These are phyloP conservation scores for Phlogophora meticulosa DNA, from an alignment of 2,888 invertebrate genomes.

Conservation along the genomic window DNA sequence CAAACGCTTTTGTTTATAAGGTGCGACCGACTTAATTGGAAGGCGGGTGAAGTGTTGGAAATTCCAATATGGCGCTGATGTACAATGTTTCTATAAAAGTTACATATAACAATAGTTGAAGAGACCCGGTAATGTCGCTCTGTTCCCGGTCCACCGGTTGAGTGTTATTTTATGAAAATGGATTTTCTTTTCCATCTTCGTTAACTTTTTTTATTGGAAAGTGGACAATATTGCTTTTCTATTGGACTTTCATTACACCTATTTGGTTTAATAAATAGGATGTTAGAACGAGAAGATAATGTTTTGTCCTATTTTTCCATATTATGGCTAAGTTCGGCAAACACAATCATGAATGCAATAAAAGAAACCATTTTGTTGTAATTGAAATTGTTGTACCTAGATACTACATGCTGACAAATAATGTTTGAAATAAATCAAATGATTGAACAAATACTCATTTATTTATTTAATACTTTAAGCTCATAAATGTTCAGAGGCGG, in stretches of 20 bases:
- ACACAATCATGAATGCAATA: neutral
- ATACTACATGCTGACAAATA: no score
- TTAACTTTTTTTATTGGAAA: constrained; percentile 53
- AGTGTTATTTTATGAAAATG: constrained; percentile 69
- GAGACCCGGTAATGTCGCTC: constrained; percentile 66
- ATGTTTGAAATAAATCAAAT: no score
- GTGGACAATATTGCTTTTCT: constrained; percentile 56
- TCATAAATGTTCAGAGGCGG: no score
- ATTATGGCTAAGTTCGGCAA: neutral
- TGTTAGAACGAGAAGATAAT: constrained; percentile 27
- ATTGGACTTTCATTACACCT: constrained; percentile 56
- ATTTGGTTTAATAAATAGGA: constrained; percentile 47
- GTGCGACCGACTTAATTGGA: constrained; percentile 69
- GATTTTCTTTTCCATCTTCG: constrained; percentile 52
- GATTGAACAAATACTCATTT: no score
- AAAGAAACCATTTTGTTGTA: neutral
- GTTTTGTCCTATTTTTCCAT: constrained; percentile 14
- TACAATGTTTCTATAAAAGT: constrained; percentile 65
- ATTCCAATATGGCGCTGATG: constrained; percentile 71
- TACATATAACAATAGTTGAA: constrained; percentile 59
- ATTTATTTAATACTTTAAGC: no score
- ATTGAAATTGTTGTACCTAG: no score
- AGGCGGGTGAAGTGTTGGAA: constrained; percentile 68
- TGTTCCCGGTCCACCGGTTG: constrained; percentile 52
- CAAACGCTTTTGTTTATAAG: constrained; percentile 57